phyloP scores from a whole-genome alignment of 2,888 invertebrate species.

The Aleiodes testaceus region DNA sequence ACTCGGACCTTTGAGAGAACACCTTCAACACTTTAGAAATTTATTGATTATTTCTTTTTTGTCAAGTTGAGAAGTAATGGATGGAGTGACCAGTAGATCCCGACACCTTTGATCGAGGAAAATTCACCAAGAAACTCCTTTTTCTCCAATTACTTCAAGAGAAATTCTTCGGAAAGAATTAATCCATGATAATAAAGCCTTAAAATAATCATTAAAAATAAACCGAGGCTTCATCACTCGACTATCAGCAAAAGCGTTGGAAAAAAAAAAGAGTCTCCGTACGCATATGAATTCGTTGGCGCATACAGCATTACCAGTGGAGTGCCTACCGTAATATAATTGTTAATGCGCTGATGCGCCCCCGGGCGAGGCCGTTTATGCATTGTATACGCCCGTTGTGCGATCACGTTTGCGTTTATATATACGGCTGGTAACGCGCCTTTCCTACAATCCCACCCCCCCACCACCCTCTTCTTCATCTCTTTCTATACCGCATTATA shows the following conservation, averaged over 20 bases:
- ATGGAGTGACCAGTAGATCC: no score
- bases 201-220: conserved; percentile 32
- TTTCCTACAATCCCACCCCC: conserved; percentile 43
- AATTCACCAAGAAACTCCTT: no score
- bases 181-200: no score
- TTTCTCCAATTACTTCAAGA: no score
- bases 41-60: background rate
- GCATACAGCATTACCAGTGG: conserved; percentile 59
- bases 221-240: conserved; percentile 26
- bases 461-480: background rate
- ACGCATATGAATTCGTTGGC: conserved; percentile 68
- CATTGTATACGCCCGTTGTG: conserved; percentile 57
- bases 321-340: conserved; percentile 69
- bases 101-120: no score
- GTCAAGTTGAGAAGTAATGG: no score
- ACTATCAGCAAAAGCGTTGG: conserved; percentile 31
- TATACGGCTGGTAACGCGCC: conserved; percentile 58
- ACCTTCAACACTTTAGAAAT: background rate
- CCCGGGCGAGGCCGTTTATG: conserved; percentile 63
- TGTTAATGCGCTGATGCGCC: conserved; percentile 70
- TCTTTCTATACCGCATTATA: conserved; percentile 3
- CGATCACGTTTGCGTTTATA: conserved; percentile 38
- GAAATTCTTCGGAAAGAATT: no score
- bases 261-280: conserved; percentile 49
- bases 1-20: background rate